Evolutionary conservation across 1,140 invertebrate genomes (phyloP).

Genomic region (Proales similis): DNA sequence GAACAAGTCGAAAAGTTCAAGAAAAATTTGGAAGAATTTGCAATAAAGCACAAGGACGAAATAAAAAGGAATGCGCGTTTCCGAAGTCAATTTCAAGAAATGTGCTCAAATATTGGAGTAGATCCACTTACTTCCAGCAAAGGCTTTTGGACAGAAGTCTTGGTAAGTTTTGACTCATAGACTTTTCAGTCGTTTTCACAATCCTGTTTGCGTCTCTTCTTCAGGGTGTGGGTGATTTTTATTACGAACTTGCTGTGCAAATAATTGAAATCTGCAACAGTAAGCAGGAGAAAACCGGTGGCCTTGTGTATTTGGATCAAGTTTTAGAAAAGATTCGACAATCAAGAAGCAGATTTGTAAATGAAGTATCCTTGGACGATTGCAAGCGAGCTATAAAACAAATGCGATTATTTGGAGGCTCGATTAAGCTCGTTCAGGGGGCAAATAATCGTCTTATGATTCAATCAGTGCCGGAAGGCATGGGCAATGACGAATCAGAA

Average conservation of each 20-base stretch:
- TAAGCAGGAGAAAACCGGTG: conserved; percentile 63
- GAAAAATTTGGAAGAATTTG: conserved; percentile 88
- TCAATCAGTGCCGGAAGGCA: conserved; percentile 26
- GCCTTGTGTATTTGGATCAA: conserved; percentile 41
- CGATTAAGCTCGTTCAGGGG: conserved; percentile 19
- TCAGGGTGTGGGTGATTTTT: conserved; percentile 89
- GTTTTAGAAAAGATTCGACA: conserved; percentile 8
- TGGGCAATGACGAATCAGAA: conserved; percentile 19
- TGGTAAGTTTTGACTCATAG: conserved; percentile 58
- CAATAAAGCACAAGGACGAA: conserved; percentile 68
- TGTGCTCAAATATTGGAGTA: conserved; percentile 97
- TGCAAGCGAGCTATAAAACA: conserved; percentile 25
- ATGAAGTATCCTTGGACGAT: conserved; percentile 37
- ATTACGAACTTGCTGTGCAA: conserved; percentile 94
- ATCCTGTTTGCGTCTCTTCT: not conserved
- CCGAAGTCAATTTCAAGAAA: conserved; percentile 89
- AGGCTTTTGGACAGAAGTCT: conserved; percentile 88
- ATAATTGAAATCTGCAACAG: conserved; percentile 94
- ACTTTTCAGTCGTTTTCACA: too few relatives aligned
- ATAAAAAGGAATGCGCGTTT: conserved; percentile 90
- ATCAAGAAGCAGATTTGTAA: conserved; percentile 12
- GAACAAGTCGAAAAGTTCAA: conserved; percentile 88
- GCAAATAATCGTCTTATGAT: conserved; percentile 19
- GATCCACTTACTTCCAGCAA: conserved; percentile 67
- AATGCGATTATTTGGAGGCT: conserved; percentile 13